Conservation (phyloP, 2,113 vertebrate genomes). For the Prunella himalayana region DNA sequence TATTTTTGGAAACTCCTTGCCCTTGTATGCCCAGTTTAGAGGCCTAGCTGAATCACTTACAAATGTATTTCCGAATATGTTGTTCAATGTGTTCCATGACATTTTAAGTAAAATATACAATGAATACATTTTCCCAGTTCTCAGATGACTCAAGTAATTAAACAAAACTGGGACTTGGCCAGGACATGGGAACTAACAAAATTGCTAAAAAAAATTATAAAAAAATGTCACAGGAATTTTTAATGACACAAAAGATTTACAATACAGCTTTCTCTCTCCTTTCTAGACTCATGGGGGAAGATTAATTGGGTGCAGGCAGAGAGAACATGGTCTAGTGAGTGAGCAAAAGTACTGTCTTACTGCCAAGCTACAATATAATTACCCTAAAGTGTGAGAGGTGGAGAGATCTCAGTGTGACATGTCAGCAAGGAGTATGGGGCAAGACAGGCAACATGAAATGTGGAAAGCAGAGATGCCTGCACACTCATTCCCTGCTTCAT, state of each 20-base stretch:
- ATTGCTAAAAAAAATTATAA: neutral
- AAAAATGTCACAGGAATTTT: neutral
- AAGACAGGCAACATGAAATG: neutral
- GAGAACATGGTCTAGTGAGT: neutral
- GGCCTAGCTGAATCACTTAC: neutral
- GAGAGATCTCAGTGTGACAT: neutral
- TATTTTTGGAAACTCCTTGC: neutral
- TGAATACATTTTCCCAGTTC: neutral
- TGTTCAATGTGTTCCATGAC: neutral
- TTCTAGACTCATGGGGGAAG: neutral
- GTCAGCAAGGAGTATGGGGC: neutral
- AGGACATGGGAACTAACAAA: neutral
- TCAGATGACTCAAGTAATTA: neutral
- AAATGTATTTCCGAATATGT: neutral
- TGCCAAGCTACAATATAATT: neutral
- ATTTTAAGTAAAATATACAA: neutral
- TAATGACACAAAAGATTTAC: neutral
- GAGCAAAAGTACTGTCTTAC: neutral
- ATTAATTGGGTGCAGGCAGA: neutral
- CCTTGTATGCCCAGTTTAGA: neutral
- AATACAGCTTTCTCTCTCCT: neutral
- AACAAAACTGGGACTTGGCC: neutral
- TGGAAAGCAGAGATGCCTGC: neutral
- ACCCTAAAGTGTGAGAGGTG: neutral
- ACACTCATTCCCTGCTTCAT: neutral